A percentile compares a stretch with the other conserved stretches of the same genome.
Conservation (phyloP, 2,797 vertebrate species). For the Pantherophis vulpinus region DNA sequence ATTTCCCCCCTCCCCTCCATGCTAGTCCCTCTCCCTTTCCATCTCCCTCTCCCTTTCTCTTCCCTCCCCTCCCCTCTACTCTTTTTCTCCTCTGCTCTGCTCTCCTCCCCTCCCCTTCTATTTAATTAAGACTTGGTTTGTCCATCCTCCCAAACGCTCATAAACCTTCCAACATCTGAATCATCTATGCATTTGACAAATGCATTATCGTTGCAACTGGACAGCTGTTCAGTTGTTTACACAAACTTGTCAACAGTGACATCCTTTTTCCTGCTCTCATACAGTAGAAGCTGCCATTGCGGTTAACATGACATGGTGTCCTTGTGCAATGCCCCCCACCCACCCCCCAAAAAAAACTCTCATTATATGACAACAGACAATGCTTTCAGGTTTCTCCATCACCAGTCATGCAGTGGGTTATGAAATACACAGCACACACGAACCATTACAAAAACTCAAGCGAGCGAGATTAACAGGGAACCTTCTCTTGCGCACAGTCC, state of each 20-base stretch:
- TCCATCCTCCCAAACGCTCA: not conserved
- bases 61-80: not conserved
- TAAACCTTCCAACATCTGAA: not conserved
- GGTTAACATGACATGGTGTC: not conserved
- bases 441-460: not conserved
- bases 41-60: too few species aligned
- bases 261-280: not conserved
- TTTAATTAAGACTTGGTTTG: not conserved
- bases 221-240: constrained; percentile 10
- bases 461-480: not conserved
- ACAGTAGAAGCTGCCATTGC: not conserved
- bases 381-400: not conserved
- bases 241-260: not conserved
- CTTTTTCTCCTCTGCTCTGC: not conserved
- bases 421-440: not conserved
- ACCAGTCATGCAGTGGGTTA: not conserved
- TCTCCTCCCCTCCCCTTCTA: not conserved
- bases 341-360: not conserved
- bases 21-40: too few species aligned
- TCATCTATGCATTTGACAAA: not conserved
- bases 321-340: not conserved
- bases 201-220: not conserved
- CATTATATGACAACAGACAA: not conserved
- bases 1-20: too few species aligned
- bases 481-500: not conserved